Evolutionary conservation across 2,797 vertebrate genomes (phyloP).

Genomic region (Poeciliopsis infans): DNA sequence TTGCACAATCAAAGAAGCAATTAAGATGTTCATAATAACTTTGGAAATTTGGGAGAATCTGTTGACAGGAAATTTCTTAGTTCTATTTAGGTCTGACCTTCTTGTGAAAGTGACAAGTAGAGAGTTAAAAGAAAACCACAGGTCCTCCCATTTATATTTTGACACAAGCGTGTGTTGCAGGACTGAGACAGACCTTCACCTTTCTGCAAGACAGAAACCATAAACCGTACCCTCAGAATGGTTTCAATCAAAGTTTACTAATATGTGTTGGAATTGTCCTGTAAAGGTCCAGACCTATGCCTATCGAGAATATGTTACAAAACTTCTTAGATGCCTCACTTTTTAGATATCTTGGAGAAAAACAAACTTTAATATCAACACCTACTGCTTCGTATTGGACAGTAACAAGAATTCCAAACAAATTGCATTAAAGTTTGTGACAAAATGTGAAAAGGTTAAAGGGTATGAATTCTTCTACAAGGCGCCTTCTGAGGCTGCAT

Average conservation of each 20-base stretch:
- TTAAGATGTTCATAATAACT: neutral
- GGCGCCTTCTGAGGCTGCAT: slow-evolving; percentile 35
- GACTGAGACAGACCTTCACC: neutral
- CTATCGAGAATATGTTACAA: neutral
- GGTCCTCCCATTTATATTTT: neutral
- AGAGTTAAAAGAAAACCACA: neutral
- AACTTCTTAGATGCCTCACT: neutral
- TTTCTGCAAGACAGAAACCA: neutral
- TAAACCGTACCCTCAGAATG: neutral
- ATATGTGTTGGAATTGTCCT: neutral
- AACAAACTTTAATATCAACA: neutral
- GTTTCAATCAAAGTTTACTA: neutral
- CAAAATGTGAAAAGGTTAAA: neutral
- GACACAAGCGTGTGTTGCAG: neutral
- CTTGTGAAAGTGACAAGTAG: neutral
- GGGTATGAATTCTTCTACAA: neutral
- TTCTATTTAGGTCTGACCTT: neutral
- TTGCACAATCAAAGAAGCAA: neutral
- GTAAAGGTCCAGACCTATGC: neutral
- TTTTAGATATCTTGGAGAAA: neutral
- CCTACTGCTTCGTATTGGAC: neutral
- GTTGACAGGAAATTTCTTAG: neutral
- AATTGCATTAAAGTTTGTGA: neutral
- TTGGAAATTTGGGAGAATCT: neutral
- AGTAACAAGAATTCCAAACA: neutral